These are phyloP conservation scores for Pedionomus torquatus DNA, from an alignment of 2,113 vertebrate genomes.

Conservation along the genomic window DNA sequence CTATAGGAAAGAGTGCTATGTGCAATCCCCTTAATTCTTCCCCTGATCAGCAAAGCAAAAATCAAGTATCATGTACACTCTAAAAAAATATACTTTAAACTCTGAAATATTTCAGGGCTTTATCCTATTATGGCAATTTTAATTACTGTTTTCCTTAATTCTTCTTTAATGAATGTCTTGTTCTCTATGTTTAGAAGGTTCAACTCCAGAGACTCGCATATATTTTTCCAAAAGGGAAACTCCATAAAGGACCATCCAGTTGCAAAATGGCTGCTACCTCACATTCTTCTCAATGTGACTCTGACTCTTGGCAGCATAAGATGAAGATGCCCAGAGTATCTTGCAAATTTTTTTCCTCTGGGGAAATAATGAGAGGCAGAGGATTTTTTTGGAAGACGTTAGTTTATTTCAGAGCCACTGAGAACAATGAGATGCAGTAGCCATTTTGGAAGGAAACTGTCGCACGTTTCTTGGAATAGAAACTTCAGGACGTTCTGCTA, in stretches of 20 bases:
- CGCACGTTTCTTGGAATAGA: not conserved
- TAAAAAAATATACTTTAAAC: not conserved
- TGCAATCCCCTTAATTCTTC: not conserved
- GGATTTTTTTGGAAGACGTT: not conserved
- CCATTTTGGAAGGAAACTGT: not conserved
- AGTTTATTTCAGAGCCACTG: not conserved
- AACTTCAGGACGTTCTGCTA: not conserved
- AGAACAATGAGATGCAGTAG: not conserved
- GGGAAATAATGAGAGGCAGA: not conserved
- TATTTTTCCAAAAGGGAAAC: not conserved
- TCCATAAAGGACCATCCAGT: not conserved
- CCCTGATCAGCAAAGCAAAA: not conserved
- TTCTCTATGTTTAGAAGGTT: not conserved
- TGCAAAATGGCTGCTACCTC: not conserved
- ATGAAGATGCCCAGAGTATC: accelerated
- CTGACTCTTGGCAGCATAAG: not conserved
- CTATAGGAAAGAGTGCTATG: not conserved
- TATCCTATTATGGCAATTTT: not conserved
- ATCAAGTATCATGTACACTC: accelerated
- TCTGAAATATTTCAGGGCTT: not conserved
- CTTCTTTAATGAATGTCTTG: not conserved
- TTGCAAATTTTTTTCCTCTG: not conserved
- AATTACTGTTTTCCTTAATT: not conserved
- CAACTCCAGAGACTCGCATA: not conserved
- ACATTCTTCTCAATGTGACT: not conserved